Conservation (phyloP, 1,140 invertebrate genomes). For the Platyscapa corneri region DNA sequence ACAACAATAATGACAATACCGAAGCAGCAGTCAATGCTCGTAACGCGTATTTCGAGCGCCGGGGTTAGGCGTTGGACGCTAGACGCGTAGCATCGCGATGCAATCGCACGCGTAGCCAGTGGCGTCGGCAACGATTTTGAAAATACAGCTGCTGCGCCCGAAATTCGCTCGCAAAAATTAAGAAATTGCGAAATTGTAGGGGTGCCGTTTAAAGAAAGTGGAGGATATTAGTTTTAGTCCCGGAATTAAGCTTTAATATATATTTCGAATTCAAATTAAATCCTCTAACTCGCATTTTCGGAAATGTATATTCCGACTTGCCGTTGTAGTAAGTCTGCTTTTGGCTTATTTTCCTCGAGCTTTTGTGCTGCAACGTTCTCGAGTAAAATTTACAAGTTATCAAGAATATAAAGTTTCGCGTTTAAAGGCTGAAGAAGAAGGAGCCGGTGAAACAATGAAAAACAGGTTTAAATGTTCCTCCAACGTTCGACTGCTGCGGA, state of each 20-base stretch:
- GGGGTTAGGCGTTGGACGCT: no score
- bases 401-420: background rate
- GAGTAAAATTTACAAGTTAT: conserved; percentile 18
- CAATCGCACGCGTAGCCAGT: no score
- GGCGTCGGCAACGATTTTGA: no score
- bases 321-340: no score
- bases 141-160: background rate
- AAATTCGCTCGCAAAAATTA: no score
- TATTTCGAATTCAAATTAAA: conserved; percentile 27
- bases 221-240: background rate
- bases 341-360: background rate
- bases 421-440: no score
- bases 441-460: no score
- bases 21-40: no score
- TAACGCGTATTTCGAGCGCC: no score
- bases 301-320: background rate
- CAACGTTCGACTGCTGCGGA: background rate
- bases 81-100: no score
- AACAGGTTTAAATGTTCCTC: no score
- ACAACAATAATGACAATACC: no score
- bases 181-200: background rate
- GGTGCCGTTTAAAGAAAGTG: background rate
- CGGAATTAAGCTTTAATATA: background rate
- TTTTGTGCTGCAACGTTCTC: background rate
- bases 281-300: conserved; percentile 1